Evolutionary conservation across 2,888 invertebrate species (phyloP), one percentile per base, ranked within the genome.

Genomic region (Polydrusus tereticollis): DNA sequence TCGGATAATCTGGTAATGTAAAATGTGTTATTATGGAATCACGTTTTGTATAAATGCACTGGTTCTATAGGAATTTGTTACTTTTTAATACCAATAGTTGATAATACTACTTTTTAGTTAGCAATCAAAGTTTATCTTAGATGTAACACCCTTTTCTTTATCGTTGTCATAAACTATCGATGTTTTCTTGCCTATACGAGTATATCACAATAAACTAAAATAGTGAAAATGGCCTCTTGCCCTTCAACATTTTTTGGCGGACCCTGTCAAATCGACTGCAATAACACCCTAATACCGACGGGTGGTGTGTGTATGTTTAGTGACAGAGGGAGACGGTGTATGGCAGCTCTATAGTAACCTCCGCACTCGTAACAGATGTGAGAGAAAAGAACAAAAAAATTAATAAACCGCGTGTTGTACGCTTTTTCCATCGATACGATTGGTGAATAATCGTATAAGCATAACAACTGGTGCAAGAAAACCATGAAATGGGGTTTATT

Each of bases 331-430:
- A 65, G 65, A 52, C 65, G 58, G 66, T 64, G 36, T 43, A 65
- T 55, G 65, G 65, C 55, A 65, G 55, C 55, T 47, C 67, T 57
- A n/a, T n/a, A n/a, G n/a, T n/a, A n/a, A n/a, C n/a, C 64, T 6
- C 23, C 58, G 45, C 45, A 66, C 55, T 60, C 47, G 67, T 59
- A 68, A 59, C 67, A 68, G 67, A 68, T 68, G 67, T 68, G 50
- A 60, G 50, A 60, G 57, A 59, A 59, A 68, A 68, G 59, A 68
- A 66, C 66, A 66, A 66, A 66, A n/a, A 68, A 50, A 59, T 59
- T 59, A 59, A 68, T 59, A 60, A 59, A 59, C 67, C 29, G 29
- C 59, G 67, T 26, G 38, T 47, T 47, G 23, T 26, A 68, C 50
- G 60, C 57, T 55, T 65, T 58, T 58, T 26, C 14, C 58, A 58